Evolutionary conservation across 2,888 invertebrate species (phyloP).

Genomic region (Myopa testacea): DNA sequence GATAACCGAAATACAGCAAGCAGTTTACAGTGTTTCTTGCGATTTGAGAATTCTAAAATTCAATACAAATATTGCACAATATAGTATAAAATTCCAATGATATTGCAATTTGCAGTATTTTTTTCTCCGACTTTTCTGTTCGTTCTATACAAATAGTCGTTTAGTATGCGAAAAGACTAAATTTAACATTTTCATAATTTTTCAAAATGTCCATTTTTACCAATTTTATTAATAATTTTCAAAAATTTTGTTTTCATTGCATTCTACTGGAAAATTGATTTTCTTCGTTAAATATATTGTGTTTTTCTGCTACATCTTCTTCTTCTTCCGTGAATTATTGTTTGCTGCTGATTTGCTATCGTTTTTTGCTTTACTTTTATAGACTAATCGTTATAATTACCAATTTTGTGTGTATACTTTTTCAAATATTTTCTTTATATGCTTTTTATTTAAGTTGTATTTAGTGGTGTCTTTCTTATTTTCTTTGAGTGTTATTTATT

Average conservation of each 20-base stretch:
- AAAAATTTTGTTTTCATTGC: constrained; percentile 37
- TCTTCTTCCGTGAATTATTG: constrained; percentile 34
- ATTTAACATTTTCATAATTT: background rate
- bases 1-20: no score
- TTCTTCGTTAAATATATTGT: constrained; percentile 43
- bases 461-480: constrained; percentile 50
- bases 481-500: constrained; percentile 48
- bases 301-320: constrained; percentile 43
- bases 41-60: no score
- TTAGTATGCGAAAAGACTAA: no score
- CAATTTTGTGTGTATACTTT: constrained; percentile 51
- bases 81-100: background rate
- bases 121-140: constrained; percentile 30
- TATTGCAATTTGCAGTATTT: background rate
- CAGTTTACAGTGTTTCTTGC: no score
- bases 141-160: constrained; percentile 16
- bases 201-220: constrained; percentile 44
- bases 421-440: constrained; percentile 27
- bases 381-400: constrained; percentile 55
- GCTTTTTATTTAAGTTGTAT: constrained; percentile 41
- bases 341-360: constrained; percentile 32
- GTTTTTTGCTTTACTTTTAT: constrained; percentile 40
- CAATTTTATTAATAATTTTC: constrained; percentile 46
- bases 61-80: background rate
- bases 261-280: constrained; percentile 33